Evolutionary conservation across 2,113 vertebrate genomes (phyloP).

Genomic region (Nibea albiflora): DNA sequence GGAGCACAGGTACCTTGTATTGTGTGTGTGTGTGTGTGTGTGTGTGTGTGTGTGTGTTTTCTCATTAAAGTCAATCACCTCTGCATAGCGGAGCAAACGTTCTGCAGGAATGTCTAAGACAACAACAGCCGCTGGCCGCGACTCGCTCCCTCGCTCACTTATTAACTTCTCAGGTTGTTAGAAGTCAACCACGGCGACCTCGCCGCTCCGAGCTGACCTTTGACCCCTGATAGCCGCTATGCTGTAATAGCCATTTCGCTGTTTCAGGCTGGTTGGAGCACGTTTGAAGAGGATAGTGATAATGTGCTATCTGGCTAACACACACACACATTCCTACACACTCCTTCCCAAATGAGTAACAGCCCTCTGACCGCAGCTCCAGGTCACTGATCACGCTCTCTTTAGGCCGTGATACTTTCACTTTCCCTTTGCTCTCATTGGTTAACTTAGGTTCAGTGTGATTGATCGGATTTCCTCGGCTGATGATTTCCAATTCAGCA

Average conservation of each 20-base stretch:
- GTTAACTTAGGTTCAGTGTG: neutral
- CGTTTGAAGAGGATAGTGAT: slow-evolving; percentile 24
- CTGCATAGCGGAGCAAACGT: slow-evolving; percentile 9
- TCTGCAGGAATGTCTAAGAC: slow-evolving; percentile 44
- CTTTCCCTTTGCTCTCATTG: slow-evolving; percentile 1
- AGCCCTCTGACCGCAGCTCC: slow-evolving; percentile 4
- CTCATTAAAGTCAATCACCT: slow-evolving; percentile 38
- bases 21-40: neutral
- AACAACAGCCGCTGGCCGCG: slow-evolving; percentile 19
- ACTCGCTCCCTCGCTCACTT: slow-evolving; percentile 20
- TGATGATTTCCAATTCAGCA: neutral
- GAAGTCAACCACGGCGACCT: slow-evolving; percentile 37
- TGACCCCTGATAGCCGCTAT: slow-evolving; percentile 40
- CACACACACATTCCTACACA: neutral
- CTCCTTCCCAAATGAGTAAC: slow-evolving; percentile 6
- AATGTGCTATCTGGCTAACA: slow-evolving; percentile 16
- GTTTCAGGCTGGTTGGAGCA: slow-evolving; percentile 38
- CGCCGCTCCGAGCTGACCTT: neutral
- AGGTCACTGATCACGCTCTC: slow-evolving; percentile 49
- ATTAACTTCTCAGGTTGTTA: slow-evolving; percentile 52
- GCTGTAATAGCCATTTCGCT: slow-evolving; percentile 43
- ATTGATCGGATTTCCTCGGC: neutral
- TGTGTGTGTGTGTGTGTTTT: neutral
- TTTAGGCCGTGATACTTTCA: slow-evolving; percentile 11
- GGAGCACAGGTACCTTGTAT: too few species aligned